Base-by-base conservation (phyloP, 2,113 vertebrate species). In the Cochlearius cochlearius region DNA sequence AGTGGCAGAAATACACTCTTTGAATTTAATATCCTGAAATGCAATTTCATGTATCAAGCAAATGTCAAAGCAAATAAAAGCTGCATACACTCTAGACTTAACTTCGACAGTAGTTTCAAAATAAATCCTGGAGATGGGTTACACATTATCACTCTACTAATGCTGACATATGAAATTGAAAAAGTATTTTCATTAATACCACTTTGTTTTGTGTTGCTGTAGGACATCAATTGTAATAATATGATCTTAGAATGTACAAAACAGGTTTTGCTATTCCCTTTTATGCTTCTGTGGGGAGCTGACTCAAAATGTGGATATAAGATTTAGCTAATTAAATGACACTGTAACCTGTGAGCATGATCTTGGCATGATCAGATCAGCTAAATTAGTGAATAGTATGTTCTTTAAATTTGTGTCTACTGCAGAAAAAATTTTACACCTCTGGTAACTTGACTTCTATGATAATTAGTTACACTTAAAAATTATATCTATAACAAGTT, bases 21-120 rank as follows among this genome's bases (percentile, higher is more conserved):
- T 87, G 92, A 82, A 92, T 92, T 91, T 88, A 90, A 92, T 94
- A 81, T 69, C 63, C 45, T 87, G 73, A 94, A 91, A 91, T 77
- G 63, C 49, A 84, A 23, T 95, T 94, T 80, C 69, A 26, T 84
- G 39, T 91, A 47, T 92, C 59, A 90, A 90, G 59, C 34, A 87
- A 89, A 91, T 60, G 73, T 86, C 58, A 95, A 84, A 84, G 53
- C 34, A 92, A 93, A 90, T 86, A 76, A 63, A 92, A 90, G 59
- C 90, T 93, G 41, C 23, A 15, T 92, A 90, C 25, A 12, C 10
- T 81, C 30, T 84, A 29, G 62, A 38, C 68, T 82, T 90, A 66
- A 41, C 49, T 74, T 71, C 58, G 56, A 78, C 43, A 83, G 76
- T 76, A 79, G 76, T 76, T 86, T 66, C 39, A 72, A 49, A 83